These are phyloP conservation scores for Tetraodon nigroviridis DNA, from an alignment of 2,113 vertebrate genomes.

Conservation along the genomic window DNA sequence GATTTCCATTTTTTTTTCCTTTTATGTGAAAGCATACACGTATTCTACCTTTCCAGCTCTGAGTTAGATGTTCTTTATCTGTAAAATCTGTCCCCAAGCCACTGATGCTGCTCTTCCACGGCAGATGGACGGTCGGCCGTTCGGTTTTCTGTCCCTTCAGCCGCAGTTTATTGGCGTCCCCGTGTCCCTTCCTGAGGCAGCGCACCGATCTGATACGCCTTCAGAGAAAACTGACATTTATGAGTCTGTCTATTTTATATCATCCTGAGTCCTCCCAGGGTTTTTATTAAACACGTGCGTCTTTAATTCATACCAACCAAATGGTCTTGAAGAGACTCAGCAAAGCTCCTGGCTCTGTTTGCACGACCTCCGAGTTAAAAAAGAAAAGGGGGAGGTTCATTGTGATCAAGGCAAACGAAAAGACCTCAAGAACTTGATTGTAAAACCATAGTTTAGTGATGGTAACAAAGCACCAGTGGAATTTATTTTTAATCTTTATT, in stretches of 20 bases:
- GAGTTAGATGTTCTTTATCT: slow-evolving; percentile 10
- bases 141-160: slow-evolving; percentile 44
- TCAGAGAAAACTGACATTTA: slow-evolving; percentile 8
- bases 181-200: slow-evolving; percentile 40
- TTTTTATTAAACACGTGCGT: not conserved
- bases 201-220: slow-evolving; percentile 3
- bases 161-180: slow-evolving; percentile 36
- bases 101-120: slow-evolving; percentile 25
- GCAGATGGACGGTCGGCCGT: slow-evolving; percentile 24
- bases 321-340: not conserved
- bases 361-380: slow-evolving; percentile 44
- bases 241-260: slow-evolving; percentile 13
- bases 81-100: slow-evolving; percentile 12
- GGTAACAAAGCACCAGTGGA: slow-evolving; percentile 75
- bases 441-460: slow-evolving; percentile 79
- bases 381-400: slow-evolving; percentile 60
- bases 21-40: slow-evolving; percentile 17
- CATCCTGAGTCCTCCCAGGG: slow-evolving; percentile 10
- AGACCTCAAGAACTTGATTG: slow-evolving; percentile 82
- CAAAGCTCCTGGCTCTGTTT: slow-evolving; percentile 39
- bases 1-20: slow-evolving; percentile 20
- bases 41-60: not conserved
- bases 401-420: slow-evolving; percentile 74
- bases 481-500: slow-evolving; percentile 85
- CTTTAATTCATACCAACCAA: slow-evolving; percentile 1